Evolutionary conservation across 2,797 vertebrate genomes (phyloP), one percentile per base, ranked within the genome.

Genomic region (Characodon lateralis): DNA sequence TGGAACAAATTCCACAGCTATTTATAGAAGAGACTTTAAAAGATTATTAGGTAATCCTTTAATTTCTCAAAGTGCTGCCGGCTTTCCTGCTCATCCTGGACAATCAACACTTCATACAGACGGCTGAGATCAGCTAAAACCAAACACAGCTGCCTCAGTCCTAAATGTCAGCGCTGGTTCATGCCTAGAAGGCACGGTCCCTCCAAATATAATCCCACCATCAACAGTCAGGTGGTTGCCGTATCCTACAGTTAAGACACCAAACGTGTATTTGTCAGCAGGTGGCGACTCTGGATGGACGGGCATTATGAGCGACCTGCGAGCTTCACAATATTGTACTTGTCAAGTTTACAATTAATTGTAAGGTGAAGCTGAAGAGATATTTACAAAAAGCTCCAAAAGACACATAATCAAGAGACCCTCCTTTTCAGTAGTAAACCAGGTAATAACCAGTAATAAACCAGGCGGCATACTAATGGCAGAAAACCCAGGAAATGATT

Each of bases 1-100:
- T 59, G n/a, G 58, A 46, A 56, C 41, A 59, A 59, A 50, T 68
- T 41, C 69, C 28, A 73, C 75, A 56, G 26, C 55, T 77, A 59
- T 28, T 65, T 72, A 72, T 63, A 74, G 61, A 48, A n/a, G 41
- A 77, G 41, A 71, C 68, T 51, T 51, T 35, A 50, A 35, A 46
- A 70, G 65, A 84, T 76, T 61, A 48, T 77, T 71, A 69, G 12
- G 41, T 22, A 58, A 80, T 41, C 50, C 73, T 72, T 61, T 77
- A 28, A 61, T 75, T 79, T 79, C 63, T 83, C 39, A 58, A 79
- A 66, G 28, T 26, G n/a, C 14, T 39, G 26, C 39, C 22, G 31
- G 16, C 35, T 50, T 71, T 24, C 41, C 31, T 22, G 24, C 24
- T 73, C 13, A 48, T n/a, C 18, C 70, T 12, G 5, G 39, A 73